Conservation (phyloP, 2,113 vertebrate species). For the Perca flavescens region DNA sequence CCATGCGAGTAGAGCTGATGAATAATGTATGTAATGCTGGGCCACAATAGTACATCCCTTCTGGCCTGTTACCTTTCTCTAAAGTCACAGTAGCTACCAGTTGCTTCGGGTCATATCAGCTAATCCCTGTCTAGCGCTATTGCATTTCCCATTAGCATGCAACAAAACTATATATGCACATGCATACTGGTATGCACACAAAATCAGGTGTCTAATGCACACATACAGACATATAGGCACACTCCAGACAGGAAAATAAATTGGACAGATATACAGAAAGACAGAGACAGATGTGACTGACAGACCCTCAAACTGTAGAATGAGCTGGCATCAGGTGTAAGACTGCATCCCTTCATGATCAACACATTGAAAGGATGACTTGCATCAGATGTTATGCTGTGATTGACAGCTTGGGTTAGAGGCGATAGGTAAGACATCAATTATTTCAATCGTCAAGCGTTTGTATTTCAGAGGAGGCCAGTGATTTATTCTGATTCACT, state of each 20-base stretch:
- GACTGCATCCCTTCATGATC: slow-evolving; percentile 32
- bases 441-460: slow-evolving; percentile 21
- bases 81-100: slow-evolving; percentile 47
- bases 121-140: slow-evolving; percentile 60
- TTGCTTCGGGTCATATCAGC: slow-evolving; percentile 56
- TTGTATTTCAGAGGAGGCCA: background rate
- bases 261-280: slow-evolving; percentile 15
- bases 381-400: slow-evolving; percentile 4
- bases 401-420: slow-evolving; percentile 38
- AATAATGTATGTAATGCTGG: slow-evolving; percentile 75
- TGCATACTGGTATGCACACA: slow-evolving; percentile 10
- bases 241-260: slow-evolving; percentile 28
- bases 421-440: background rate
- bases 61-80: slow-evolving; percentile 56
- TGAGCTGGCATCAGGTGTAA: slow-evolving; percentile 58
- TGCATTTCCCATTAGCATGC: slow-evolving; percentile 67
- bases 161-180: slow-evolving; percentile 16
- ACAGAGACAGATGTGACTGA: slow-evolving; percentile 44
- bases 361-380: slow-evolving; percentile 31
- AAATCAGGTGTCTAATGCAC: slow-evolving; percentile 6
- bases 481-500: background rate
- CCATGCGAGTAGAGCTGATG: slow-evolving; percentile 69
- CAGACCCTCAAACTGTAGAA: slow-evolving; percentile 16
- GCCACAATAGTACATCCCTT: slow-evolving; percentile 59
- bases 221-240: background rate